Evolutionary conservation across 2,113 vertebrate species (phyloP), one percentile per base, ranked within the genome.

Genomic region (Calypte anna): DNA sequence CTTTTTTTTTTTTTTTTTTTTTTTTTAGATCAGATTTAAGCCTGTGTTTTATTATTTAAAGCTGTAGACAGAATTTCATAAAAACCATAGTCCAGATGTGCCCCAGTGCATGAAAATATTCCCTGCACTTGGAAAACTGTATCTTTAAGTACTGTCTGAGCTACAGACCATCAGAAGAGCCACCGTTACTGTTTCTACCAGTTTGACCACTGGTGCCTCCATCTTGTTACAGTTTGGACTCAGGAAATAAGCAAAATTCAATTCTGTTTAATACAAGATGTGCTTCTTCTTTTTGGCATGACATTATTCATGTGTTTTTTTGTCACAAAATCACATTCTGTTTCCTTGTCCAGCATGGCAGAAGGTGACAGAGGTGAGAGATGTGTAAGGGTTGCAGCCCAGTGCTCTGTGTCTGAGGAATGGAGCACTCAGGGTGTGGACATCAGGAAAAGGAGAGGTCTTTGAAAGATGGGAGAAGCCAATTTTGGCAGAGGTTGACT

Each of bases 191-290:
- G 61, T 59, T 90, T 68, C 46, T 90, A 54, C 58, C 55, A 33
- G 28, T 44, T 55, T 0, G 0, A 55, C 27, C 10, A 27, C 3
- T 63, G 33, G 12, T 63, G 38, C 57, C 25, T 79, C 31, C 69
- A 12, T 69, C 73, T 90, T 46, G 38, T 20, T 86, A 69, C 15
- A 50, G 24, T 90, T 70, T 77, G 33, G 58, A n/a, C 38, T 53
- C 1, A 0, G 31, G 23, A 23, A 91, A 76, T 43, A 78, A 66
- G 23, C 17, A 59, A 64, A 95, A 73, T 59, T 69, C 6, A 33
- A 4, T 83, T 95, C 31, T 66, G 50, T 86, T 81, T 53, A 81
- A 80, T 63, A 50, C 4, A 67, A 89, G 12, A 31, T 23, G 13
- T 69, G 12, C 18, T 89, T 91, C 91, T 78, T 54, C 66, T 69